A percentile compares a stretch with the other conserved stretches of the same genome.
These are phyloP conservation scores for Crypturellus tataupa DNA, from an alignment of 2,797 vertebrate species.

Conservation along the genomic window DNA sequence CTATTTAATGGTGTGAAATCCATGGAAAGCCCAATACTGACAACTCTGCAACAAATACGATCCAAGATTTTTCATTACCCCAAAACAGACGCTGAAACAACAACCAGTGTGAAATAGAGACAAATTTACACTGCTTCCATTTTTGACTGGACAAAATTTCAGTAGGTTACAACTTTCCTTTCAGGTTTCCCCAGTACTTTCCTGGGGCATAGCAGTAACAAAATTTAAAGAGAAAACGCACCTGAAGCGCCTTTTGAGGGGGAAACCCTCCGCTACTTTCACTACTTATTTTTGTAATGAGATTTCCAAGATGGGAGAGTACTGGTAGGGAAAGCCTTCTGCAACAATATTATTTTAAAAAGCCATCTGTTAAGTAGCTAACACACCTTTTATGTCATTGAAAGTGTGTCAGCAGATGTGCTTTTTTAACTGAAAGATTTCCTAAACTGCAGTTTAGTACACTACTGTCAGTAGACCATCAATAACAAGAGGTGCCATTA, in stretches of 20 bases:
- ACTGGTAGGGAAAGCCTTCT: neutral
- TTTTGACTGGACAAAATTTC: neutral
- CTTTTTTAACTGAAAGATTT: conserved; percentile 10
- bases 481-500: conserved; percentile 31
- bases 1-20: neutral
- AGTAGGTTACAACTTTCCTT: neutral
- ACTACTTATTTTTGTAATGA: neutral
- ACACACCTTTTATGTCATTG: neutral
- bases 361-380: conserved; percentile 17
- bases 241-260: neutral
- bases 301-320: neutral
- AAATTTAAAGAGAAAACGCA: neutral
- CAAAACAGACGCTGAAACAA: neutral
- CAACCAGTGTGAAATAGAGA: neutral
- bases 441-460: conserved; percentile 1
- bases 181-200: neutral
- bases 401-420: neutral
- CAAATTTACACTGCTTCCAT: neutral
- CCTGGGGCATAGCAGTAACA: neutral
- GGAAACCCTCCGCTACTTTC: neutral
- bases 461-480: neutral
- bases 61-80: neutral
- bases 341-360: neutral
- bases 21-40: neutral
- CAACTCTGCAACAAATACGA: neutral